Evolutionary conservation across 2,113 vertebrate genomes (phyloP).

Genomic region (Noctilio leporinus): DNA sequence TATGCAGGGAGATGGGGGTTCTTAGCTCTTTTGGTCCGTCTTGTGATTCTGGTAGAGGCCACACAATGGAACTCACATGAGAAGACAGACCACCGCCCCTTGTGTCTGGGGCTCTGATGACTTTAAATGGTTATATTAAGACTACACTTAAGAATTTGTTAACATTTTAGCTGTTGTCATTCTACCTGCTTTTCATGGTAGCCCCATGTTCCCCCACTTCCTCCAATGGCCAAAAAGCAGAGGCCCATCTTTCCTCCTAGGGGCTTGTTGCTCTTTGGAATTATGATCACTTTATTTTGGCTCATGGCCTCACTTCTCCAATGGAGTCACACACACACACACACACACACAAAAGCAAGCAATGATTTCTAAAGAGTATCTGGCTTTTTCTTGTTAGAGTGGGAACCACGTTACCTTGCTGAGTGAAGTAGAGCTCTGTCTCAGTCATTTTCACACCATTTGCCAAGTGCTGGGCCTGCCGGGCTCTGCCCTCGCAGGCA

Average conservation of each 20-base stretch:
- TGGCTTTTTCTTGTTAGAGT: neutral
- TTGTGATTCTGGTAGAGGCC: neutral
- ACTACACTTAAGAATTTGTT: neutral
- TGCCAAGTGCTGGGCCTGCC: neutral
- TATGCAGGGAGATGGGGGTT: neutral
- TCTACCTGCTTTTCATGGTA: neutral
- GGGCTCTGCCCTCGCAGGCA: fast-evolving
- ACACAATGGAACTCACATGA: neutral
- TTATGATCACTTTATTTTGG: neutral
- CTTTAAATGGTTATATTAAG: neutral
- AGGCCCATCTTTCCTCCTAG: fast-evolving
- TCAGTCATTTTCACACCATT: neutral
- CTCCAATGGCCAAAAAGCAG: too few species aligned
- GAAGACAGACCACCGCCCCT: neutral
- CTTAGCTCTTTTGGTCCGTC: neutral
- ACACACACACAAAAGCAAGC: too few species aligned
- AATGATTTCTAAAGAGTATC: neutral
- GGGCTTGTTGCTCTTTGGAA: neutral
- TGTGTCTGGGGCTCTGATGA: neutral
- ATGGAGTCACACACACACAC: too few species aligned
- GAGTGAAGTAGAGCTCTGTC: neutral
- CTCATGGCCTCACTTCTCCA: neutral
- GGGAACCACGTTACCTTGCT: neutral
- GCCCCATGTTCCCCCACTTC: neutral
- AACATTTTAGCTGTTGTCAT: neutral